phyloP scores from a whole-genome alignment of 2,888 invertebrate species.

The Galerucella pusilla region DNA sequence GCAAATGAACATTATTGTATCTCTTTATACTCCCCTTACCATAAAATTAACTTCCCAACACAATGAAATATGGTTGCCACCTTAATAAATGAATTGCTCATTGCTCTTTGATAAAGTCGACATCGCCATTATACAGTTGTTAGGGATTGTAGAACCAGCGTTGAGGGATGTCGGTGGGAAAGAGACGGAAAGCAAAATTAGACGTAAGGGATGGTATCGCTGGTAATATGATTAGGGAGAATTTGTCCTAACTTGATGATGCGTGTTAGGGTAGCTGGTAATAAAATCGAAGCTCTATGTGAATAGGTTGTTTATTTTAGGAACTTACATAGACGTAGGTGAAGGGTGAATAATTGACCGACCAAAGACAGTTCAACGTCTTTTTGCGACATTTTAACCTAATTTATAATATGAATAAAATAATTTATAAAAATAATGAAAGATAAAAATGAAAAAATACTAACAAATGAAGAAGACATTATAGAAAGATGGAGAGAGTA shows the following conservation, averaged over 20 bases:
- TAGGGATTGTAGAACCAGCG: slow-evolving; percentile 7
- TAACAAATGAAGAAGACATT: too few relatives aligned
- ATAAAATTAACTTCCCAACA: slow-evolving; percentile 24
- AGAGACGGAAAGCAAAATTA: slow-evolving; percentile 35
- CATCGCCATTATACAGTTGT: slow-evolving; percentile 25
- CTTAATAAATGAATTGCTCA: slow-evolving; percentile 29
- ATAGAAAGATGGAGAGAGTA: too few relatives aligned
- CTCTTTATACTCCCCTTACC: neutral
- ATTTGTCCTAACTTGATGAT: slow-evolving; percentile 46
- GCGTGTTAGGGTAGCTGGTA: slow-evolving; percentile 44
- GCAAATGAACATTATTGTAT: neutral
- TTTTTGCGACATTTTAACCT: too few relatives aligned
- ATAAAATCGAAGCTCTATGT: slow-evolving; percentile 39
- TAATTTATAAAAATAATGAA: too few relatives aligned
- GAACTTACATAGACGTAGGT: slow-evolving; percentile 3
- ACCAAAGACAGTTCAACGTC: too few relatives aligned
- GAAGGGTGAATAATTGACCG: neutral
- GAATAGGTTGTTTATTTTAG: slow-evolving; percentile 24
- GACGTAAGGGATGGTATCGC: slow-evolving; percentile 39
- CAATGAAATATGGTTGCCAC: slow-evolving; percentile 19
- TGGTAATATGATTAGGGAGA: slow-evolving; percentile 47
- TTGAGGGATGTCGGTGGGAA: slow-evolving; percentile 34
- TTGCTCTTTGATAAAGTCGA: slow-evolving; percentile 41
- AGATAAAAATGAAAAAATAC: too few relatives aligned
- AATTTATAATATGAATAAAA: too few relatives aligned